Conservation (phyloP, 2,113 vertebrate genomes). For the Taxidea taxus region DNA sequence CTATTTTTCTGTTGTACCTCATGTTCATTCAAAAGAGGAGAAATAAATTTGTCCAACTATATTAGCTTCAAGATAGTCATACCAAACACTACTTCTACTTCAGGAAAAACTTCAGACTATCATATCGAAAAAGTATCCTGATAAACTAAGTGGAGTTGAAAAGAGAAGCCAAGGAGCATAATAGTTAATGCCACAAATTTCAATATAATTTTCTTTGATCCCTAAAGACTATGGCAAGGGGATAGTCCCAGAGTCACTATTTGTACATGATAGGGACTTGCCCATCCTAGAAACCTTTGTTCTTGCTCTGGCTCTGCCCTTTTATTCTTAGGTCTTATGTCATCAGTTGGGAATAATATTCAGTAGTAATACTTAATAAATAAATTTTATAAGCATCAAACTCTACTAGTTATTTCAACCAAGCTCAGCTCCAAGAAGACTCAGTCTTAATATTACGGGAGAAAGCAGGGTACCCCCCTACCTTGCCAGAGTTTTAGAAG, state of each 20-base stretch:
- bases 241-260: fast-evolving
- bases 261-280: neutral
- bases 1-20: neutral
- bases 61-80: neutral
- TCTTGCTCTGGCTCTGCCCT: neutral
- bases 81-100: neutral
- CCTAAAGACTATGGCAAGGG: neutral
- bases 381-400: neutral
- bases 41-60: neutral
- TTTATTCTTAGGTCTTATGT: neutral
- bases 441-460: neutral
- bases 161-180: neutral
- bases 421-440: neutral
- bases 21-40: neutral
- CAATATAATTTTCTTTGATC: fast-evolving
- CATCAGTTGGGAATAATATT: neutral
- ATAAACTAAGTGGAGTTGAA: neutral
- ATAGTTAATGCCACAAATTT: too few species aligned
- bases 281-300: neutral
- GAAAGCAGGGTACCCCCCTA: neutral
- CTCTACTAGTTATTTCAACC: neutral
- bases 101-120: neutral
- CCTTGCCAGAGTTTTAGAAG: neutral
- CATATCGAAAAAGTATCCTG: neutral
- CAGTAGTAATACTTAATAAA: neutral